Conservation (phyloP, 2,113 vertebrate genomes). For the Catharus minimus region DNA sequence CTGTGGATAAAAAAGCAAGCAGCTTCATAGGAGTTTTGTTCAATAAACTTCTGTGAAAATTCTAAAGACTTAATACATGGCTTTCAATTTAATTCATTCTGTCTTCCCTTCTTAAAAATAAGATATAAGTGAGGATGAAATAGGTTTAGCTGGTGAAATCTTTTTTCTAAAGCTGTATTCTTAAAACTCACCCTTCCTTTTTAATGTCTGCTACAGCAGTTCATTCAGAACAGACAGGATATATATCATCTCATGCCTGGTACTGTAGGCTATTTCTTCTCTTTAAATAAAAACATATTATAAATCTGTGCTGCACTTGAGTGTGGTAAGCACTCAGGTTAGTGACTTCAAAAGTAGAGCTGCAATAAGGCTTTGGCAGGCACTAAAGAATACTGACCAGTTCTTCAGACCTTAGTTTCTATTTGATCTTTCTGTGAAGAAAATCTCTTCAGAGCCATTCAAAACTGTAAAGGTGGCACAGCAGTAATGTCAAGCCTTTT, state of each 20-base stretch:
- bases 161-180: conserved; percentile 38
- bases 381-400: conserved; percentile 8
- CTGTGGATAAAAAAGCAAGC: conserved; percentile 61
- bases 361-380: conserved; percentile 31
- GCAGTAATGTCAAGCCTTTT: conserved; percentile 2
- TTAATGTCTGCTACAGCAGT: conserved; percentile 40
- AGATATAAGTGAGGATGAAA: conserved; percentile 44
- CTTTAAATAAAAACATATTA: conserved; percentile 65
- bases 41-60: conserved; percentile 57
- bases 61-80: conserved; percentile 52
- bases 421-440: conserved; percentile 24
- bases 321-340: conserved; percentile 26
- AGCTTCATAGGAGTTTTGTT: conserved; percentile 56
- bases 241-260: conserved; percentile 17
- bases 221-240: conserved; percentile 36
- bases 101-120: conserved; percentile 50
- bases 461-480: background rate
- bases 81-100: conserved; percentile 59
- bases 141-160: conserved; percentile 33
- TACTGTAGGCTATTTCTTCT: conserved; percentile 43
- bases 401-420: conserved; percentile 1
- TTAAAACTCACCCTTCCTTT: conserved; percentile 44
- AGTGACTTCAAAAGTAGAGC: conserved; percentile 37
- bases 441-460: conserved; percentile 23
- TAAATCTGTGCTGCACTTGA: conserved; percentile 44